Conservation (phyloP, 2,113 vertebrate species). For the Pollimyrus isidori region DNA sequence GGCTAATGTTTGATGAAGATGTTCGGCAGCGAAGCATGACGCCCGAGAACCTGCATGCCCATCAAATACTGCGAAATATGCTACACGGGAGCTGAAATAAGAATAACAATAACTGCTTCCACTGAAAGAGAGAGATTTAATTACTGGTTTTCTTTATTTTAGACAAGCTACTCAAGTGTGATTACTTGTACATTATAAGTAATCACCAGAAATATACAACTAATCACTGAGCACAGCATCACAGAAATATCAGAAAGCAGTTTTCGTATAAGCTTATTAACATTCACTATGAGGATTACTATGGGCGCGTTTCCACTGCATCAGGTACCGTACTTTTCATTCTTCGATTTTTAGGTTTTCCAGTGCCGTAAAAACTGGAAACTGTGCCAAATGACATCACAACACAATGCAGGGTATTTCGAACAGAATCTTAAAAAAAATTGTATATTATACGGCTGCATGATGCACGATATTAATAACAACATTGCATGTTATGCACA, state of each 20-base stretch:
- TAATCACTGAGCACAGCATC: neutral
- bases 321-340: too few species aligned
- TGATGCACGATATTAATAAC: too few species aligned
- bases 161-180: neutral
- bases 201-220: neutral
- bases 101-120: neutral
- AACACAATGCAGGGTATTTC: too few species aligned
- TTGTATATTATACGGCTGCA: too few species aligned
- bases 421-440: too few species aligned
- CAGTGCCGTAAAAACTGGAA: too few species aligned
- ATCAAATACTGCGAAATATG: conserved; percentile 90
- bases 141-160: neutral
- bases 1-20: conserved; percentile 80
- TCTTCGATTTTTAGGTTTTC: too few species aligned
- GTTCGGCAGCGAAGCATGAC: conserved; percentile 82
- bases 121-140: neutral
- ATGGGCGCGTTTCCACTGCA: neutral
- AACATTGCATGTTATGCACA: too few species aligned
- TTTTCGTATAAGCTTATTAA: neutral
- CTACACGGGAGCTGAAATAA: conserved; percentile 66
- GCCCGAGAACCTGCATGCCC: conserved; percentile 86
- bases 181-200: neutral
- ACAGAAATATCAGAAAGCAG: neutral
- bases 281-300: neutral
- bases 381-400: too few species aligned